A percentile compares a stretch with the other conserved stretches of the same genome.
Conservation (phyloP, 2,113 vertebrate species). For the Lepus europaeus region DNA sequence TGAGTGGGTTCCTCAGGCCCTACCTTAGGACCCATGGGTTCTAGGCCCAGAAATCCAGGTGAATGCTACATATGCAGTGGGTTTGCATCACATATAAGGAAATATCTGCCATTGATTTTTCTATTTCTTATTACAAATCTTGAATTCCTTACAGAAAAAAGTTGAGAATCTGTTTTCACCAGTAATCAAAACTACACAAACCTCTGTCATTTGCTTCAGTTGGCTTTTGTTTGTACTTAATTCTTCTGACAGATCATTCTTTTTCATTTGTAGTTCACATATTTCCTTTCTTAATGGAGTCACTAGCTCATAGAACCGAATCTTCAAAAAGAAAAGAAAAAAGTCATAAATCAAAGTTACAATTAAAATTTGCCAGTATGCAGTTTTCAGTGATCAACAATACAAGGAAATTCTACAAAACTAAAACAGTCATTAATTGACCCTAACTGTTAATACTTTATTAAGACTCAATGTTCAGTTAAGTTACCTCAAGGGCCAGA, state of each 20-base stretch:
- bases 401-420: background rate
- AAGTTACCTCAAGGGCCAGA: background rate
- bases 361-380: constrained; percentile 13
- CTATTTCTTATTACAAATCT: background rate
- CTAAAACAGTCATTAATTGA: background rate
- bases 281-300: constrained; percentile 91
- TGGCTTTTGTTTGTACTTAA: constrained; percentile 90
- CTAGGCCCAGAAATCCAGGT: too few relatives aligned
- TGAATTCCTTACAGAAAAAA: background rate
- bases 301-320: constrained; percentile 94
- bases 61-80: too few relatives aligned
- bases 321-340: constrained; percentile 84
- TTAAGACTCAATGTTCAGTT: constrained; percentile 11
- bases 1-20: too few relatives aligned
- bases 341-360: constrained; percentile 32
- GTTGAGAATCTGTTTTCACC: background rate
- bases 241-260: constrained; percentile 90
- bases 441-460: background rate
- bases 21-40: too few relatives aligned
- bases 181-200: constrained; percentile 79
- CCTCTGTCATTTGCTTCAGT: constrained; percentile 93
- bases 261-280: constrained; percentile 91
- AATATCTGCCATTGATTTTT: background rate
- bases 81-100: too few relatives aligned
- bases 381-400: background rate